These are phyloP conservation scores for Stenchaetothrips biformis DNA, from an alignment of 2,888 invertebrate genomes.

Conservation along the genomic window DNA sequence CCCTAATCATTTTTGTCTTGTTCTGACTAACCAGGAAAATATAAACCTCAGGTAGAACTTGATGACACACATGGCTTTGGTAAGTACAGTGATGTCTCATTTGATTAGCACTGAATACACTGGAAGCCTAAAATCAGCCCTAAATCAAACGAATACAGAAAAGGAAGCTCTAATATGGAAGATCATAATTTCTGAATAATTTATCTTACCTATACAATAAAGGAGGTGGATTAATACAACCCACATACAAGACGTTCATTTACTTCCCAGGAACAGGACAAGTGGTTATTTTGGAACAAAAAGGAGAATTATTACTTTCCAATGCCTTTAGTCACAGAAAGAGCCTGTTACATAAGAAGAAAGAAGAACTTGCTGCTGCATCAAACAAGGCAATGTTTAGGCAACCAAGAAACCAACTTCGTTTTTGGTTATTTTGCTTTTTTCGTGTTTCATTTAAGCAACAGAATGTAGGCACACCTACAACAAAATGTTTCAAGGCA, in stretches of 20 bases:
- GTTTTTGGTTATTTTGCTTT: not conserved
- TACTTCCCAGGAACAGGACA: too few species aligned
- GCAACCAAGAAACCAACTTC: not conserved
- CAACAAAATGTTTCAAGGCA: not conserved
- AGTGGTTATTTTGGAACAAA: too few species aligned
- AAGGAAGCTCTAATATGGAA: constrained; percentile 16
- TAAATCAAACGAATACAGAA: not conserved
- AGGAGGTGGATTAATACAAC: too few species aligned
- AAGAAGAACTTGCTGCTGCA: too few species aligned
- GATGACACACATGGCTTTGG: not conserved
- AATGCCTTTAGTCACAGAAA: too few species aligned
- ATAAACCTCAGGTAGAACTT: not conserved
- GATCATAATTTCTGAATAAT: not conserved
- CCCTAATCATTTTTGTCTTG: too few species aligned
- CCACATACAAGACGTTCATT: too few species aligned
- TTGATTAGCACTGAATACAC: not conserved
- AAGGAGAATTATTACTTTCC: too few species aligned
- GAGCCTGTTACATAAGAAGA: too few species aligned
- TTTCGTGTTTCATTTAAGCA: not conserved
- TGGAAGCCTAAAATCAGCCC: not conserved
- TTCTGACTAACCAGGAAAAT: too few species aligned
- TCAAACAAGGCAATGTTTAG: not conserved
- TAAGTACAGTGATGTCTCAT: not conserved
- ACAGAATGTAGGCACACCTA: not conserved
- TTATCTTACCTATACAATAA: too few species aligned